Conservation (phyloP, 2,888 invertebrate species). For the Dugesia japonica region DNA sequence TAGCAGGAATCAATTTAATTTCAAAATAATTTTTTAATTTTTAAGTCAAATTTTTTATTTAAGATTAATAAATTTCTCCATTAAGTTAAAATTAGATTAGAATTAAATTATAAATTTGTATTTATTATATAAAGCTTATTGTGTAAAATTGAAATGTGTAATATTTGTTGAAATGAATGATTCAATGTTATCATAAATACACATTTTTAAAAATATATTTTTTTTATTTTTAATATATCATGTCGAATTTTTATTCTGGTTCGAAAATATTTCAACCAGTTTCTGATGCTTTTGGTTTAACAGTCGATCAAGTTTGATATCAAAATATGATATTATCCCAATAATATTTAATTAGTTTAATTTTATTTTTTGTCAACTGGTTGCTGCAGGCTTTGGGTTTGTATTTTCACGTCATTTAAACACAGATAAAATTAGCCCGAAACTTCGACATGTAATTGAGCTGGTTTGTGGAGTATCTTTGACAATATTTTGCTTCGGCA, state of each 20-base stretch:
- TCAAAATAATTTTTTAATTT: no score
- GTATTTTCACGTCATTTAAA: neutral
- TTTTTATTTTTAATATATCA: neutral
- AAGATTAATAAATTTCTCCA: no score
- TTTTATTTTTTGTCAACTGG: neutral
- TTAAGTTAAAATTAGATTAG: no score
- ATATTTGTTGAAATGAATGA: neutral
- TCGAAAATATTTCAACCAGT: neutral
- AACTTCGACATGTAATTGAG: neutral
- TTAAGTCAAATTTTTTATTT: no score
- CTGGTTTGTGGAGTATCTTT: neutral
- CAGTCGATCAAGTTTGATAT: neutral
- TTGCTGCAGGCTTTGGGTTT: neutral
- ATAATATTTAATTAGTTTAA: neutral
- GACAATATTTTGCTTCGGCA: neutral
- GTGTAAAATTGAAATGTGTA: neutral
- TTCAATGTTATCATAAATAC: neutral
- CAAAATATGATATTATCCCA: neutral
- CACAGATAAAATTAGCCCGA: neutral
- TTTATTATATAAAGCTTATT: no score
- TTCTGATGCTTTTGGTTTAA: neutral
- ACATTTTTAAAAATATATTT: neutral
- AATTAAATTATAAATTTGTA: no score
- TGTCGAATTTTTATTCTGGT: conserved; percentile 15
- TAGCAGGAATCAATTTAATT: no score